phyloP scores from a whole-genome alignment of 2,888 invertebrate species.

The Salticus scenicus region DNA sequence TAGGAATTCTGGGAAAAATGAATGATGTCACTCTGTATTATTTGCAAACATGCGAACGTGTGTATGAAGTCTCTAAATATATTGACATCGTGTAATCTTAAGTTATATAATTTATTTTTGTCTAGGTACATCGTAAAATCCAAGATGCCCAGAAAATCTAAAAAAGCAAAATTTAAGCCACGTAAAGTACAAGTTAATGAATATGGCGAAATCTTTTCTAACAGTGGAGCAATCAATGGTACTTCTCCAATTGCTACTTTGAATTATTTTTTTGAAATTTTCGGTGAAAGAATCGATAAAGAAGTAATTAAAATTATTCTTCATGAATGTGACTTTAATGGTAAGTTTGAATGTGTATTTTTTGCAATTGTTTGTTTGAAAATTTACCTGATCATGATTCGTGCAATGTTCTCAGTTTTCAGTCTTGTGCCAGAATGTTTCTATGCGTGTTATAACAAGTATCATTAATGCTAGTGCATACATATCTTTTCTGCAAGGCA shows the following conservation, averaged over 20 bases:
- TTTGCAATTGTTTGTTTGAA: too few species aligned
- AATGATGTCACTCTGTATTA: not conserved
- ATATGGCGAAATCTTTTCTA: slow-evolving; percentile 21
- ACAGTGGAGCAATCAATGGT: slow-evolving; percentile 54
- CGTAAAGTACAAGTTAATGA: not conserved
- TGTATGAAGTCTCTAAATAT: too few species aligned
- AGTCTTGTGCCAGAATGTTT: too few species aligned
- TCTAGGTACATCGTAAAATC: too few species aligned
- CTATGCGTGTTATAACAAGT: too few species aligned
- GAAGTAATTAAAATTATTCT: slow-evolving; percentile 74
- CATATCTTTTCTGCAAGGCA: too few species aligned
- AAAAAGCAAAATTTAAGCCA: slow-evolving; percentile 21
- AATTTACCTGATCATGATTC: too few species aligned
- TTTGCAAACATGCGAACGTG: not conserved
- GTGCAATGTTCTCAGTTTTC: too few species aligned
- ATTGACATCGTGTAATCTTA: too few species aligned
- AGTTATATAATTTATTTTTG: too few species aligned
- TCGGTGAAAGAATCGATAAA: slow-evolving; percentile 73
- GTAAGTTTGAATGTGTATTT: too few species aligned
- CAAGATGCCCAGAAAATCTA: slow-evolving; percentile 26
- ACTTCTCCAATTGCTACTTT: slow-evolving; percentile 70
- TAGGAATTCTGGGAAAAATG: not conserved
- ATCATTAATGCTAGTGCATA: too few species aligned
- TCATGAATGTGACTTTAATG: slow-evolving; percentile 74
- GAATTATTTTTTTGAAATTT: slow-evolving; percentile 74